Conservation (phyloP, 2,888 invertebrate species). For the Ectemnius lituratus region DNA sequence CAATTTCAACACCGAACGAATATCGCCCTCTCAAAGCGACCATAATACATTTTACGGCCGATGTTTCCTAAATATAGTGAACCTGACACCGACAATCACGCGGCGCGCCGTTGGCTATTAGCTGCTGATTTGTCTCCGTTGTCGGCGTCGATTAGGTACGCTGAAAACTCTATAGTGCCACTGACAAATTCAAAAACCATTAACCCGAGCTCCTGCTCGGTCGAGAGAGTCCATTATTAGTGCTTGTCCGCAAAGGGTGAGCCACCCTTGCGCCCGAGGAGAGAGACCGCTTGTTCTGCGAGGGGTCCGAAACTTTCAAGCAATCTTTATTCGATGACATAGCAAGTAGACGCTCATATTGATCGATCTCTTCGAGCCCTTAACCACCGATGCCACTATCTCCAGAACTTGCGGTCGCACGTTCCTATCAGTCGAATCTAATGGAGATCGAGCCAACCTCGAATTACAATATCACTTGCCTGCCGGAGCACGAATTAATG, state of each 20-base stretch:
- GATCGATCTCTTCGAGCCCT: slow-evolving; percentile 23
- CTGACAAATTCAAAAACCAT: slow-evolving; percentile 18
- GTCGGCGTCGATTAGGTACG: neutral
- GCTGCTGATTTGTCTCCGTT: neutral
- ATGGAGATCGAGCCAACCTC: slow-evolving; percentile 40
- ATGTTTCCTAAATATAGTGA: no score
- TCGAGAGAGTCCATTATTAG: slow-evolving; percentile 11
- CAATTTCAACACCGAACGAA: no score
- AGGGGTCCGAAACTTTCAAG: slow-evolving; percentile 5
- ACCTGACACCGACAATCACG: no score
- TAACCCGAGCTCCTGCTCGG: neutral
- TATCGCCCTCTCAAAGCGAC: no score
- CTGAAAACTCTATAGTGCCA: neutral
- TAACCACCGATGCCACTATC: neutral
- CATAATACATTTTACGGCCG: no score
- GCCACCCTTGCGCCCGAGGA: slow-evolving; percentile 21
- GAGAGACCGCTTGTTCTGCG: slow-evolving; percentile 21
- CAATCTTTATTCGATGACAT: slow-evolving; percentile 51
- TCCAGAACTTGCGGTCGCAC: neutral
- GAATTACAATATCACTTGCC: slow-evolving; percentile 40
- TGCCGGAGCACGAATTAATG: slow-evolving; percentile 10
- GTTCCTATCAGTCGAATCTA: slow-evolving; percentile 26
- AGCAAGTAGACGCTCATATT: slow-evolving; percentile 28
- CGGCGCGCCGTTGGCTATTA: neutral
- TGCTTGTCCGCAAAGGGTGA: neutral